Percentiles rank a stretch among this genome's conserved stretches.
Conservation (phyloP, 2,113 vertebrate species). For the Lycaon pictus region DNA sequence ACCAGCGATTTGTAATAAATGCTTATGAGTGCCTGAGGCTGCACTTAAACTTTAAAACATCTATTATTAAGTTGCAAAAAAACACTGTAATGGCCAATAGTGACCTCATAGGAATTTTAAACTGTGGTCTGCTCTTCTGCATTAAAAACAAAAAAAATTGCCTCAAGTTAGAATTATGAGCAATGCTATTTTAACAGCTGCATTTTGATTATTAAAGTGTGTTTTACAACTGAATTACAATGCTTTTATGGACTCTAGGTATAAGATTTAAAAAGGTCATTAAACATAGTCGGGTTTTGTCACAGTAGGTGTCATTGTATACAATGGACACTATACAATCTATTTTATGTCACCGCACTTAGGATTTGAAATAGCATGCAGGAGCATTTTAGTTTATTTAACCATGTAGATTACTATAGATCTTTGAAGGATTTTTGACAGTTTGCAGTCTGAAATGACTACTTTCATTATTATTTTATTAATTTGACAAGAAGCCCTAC, state of each 20-base stretch:
- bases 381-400: constrained; percentile 83
- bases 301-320: constrained; percentile 92
- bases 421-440: constrained; percentile 88
- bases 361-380: constrained; percentile 82
- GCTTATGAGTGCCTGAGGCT: constrained; percentile 95
- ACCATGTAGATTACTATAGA: constrained; percentile 84
- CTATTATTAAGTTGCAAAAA: constrained; percentile 98
- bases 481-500: constrained; percentile 90
- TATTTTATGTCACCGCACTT: constrained; percentile 88
- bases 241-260: constrained; percentile 93
- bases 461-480: constrained; percentile 92
- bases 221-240: constrained; percentile 93
- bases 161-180: constrained; percentile 93
- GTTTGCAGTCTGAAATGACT: constrained; percentile 87
- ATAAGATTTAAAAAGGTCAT: constrained; percentile 98
- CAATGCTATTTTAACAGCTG: constrained; percentile 93
- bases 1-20: constrained; percentile 97
- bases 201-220: constrained; percentile 95
- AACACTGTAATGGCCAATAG: constrained; percentile 93
- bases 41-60: constrained; percentile 99
- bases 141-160: constrained; percentile 91
- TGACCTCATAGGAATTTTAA: constrained; percentile 96
- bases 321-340: constrained; percentile 92
- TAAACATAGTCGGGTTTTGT: constrained; percentile 93
- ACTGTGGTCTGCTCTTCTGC: constrained; percentile 92